Evolutionary conservation across 2,888 invertebrate species (phyloP), one percentile per base, ranked within the genome.

Genomic region (Oxystoma pomonae): DNA sequence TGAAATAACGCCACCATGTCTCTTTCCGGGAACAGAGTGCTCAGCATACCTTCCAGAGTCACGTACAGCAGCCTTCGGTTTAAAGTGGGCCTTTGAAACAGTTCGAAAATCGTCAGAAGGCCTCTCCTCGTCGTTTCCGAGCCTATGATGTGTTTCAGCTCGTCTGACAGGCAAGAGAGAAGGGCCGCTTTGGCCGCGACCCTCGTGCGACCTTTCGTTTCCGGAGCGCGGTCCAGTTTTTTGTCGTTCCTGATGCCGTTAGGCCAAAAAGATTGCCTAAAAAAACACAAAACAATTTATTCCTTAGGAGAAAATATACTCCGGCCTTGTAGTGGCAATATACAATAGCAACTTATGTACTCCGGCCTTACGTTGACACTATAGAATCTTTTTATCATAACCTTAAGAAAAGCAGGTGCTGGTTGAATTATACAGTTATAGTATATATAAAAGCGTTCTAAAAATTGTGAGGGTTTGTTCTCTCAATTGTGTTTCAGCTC

Each of bases 81-180:
- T 62, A 96, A 86, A 71, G 89, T 87, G 69, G 90, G 89, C 71
- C 90, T 88, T 82, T 96, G 96, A 73, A 95, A 91, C 73, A 96
- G 84, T 74, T 94, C 92, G 78, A 95, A 95, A 20, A 96, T 88
- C 16, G 90, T 88, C 60, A 92, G 81, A 16, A 94, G 82, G 2
- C 96, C 96, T 70, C 90, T 85, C 19, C 92, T 84, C 1, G 92
- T 92, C 1, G 94, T 92, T 75, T 95, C 94, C 55, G 90, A 90
- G 0, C 96, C 96, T 63, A 96, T 90, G 71, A 97, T 89, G 75
- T 92, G 92, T 71, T 91, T 89, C 65, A 97, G 81, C 78, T 97
- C 96, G 81, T 96, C 96, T 87, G 95, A 91, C 57, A 94, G 83
- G 70, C 90, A 90, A 0, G 93, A 90, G 9, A 96, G 81, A 69